A percentile compares a stretch with the other conserved stretches of the same genome.
Evolutionary conservation across 2,888 invertebrate genomes (phyloP).

Genomic region (Pristionchus japonicus): DNA sequence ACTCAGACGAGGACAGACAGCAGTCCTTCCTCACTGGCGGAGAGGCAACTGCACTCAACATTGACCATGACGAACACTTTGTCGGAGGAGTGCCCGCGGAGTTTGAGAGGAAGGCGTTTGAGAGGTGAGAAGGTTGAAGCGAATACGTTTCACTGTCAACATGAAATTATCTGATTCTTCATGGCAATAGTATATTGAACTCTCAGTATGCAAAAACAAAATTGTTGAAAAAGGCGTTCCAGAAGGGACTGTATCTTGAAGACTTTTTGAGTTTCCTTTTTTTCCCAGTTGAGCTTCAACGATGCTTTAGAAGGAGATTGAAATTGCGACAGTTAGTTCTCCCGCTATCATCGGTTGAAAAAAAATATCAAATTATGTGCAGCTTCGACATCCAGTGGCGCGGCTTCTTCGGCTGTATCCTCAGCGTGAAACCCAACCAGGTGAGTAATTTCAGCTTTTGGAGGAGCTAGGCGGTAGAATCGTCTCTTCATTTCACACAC

Average conservation of each 20-base stretch:
- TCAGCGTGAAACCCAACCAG: constrained; percentile 70
- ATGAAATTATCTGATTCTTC: no score
- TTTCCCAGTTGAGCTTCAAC: no score
- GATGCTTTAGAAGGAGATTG: no score
- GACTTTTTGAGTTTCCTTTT: no score
- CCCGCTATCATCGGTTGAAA: no score
- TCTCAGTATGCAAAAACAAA: no score
- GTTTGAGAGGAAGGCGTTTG: constrained; percentile 58
- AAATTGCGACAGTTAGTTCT: no score
- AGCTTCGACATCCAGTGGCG: constrained; percentile 63
- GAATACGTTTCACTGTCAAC: not conserved
- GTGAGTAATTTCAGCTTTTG: no score
- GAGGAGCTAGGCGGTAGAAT: no score
- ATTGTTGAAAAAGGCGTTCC: not conserved
- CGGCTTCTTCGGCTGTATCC: constrained; percentile 74
- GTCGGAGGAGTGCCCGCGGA: constrained; percentile 77
- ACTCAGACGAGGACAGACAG: constrained; percentile 67
- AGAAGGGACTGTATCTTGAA: not conserved
- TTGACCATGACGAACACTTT: constrained; percentile 74
- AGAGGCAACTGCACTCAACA: constrained; percentile 74
- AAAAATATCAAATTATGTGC: not conserved
- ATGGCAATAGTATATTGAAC: not conserved
- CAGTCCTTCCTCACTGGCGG: constrained; percentile 65
- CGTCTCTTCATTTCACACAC: no score
- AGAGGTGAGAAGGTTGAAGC: constrained; percentile 14